Evolutionary conservation across 2,888 invertebrate species (phyloP).

Genomic region (Ashinkailepas kermadecensis): DNA sequence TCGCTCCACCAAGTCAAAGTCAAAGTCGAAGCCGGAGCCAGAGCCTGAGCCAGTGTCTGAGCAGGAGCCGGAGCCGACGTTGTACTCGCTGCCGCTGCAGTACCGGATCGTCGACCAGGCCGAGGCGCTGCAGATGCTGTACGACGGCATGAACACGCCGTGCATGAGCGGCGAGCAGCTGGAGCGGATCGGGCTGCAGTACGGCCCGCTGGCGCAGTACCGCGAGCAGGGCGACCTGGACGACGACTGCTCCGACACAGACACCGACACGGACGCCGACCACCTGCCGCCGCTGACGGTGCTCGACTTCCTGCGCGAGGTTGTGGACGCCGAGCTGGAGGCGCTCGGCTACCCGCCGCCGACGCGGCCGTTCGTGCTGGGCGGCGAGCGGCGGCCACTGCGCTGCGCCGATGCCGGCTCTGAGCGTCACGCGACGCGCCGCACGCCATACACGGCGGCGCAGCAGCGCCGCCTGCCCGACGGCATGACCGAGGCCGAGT

Average conservation of each 20-base stretch:
- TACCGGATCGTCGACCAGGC: slow-evolving; percentile 2
- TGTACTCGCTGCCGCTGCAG: not conserved
- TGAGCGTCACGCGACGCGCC: not conserved
- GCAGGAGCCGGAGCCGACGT: not conserved
- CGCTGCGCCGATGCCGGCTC: not conserved
- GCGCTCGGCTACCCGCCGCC: slow-evolving; percentile 5
- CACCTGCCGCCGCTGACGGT: not conserved
- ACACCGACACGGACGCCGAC: not conserved
- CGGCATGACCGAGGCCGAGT: not conserved
- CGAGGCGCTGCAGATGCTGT: not conserved
- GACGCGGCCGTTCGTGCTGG: not conserved
- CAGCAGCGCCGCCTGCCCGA: not conserved
- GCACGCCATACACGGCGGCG: not conserved
- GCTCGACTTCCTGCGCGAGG: not conserved
- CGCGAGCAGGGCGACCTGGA: not conserved
- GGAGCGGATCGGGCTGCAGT: slow-evolving; percentile 4
- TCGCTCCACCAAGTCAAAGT: too few relatives aligned
- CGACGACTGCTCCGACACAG: not conserved
- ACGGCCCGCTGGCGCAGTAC: not conserved
- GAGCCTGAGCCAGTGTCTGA: too few relatives aligned
- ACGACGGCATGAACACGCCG: not conserved
- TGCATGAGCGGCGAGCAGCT: not conserved
- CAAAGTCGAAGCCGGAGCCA: too few relatives aligned
- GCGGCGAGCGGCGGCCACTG: not conserved
- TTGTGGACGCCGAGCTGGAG: slow-evolving; percentile 3